Evolutionary conservation across 2,113 vertebrate species (phyloP), one percentile per base, ranked within the genome.

Genomic region (Lipophrys pholis): DNA sequence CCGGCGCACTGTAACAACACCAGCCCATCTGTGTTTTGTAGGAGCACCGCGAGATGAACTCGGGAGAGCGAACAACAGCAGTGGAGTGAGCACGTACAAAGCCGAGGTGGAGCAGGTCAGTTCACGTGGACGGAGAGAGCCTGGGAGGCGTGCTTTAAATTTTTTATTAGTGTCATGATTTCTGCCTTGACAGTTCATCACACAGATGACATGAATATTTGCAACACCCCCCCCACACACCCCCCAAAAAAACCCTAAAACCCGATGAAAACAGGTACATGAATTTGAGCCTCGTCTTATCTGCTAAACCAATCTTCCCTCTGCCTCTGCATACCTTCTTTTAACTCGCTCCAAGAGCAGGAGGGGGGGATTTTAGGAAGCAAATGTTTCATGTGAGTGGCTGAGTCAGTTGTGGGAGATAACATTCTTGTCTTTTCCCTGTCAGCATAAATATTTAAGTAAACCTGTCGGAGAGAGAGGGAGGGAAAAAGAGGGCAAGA

Each of bases 371-470:
- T n/a, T 42, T 52, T 45, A 21, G 73, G 51, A 77, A 78, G 69
- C 69, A 81, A 83, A 79, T 83, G 73, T 73, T 69, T 85, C 79
- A 85, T 80, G 72, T 57, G 76, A 83, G 45, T 62, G 82, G 65
- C 66, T 82, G 68, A 83, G 81, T 80, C 75, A 58, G 79, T 86
- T 77, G 58, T 77, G 55, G 74, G 64, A 90, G 90, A 93, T 89
- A 90, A 91, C 86, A 90, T 88, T 89, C 90, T 87, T 80, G 82
- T 89, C 83, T 83, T 87, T 84, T 84, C 75, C 65, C 78, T 83
- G 83, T 89, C 86, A 90, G 88, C 80, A 91, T 94, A 90, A 93
- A 93, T 92, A 93, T 93, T 90, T 92, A 87, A 92, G 87, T 51
- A 69, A 87, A 87, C 65, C 88, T 90, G 90, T 91, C 89, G 89